Evolutionary conservation across 1,140 invertebrate genomes (phyloP), one percentile per base, ranked within the genome.

Genomic region (Heliconius congener): DNA sequence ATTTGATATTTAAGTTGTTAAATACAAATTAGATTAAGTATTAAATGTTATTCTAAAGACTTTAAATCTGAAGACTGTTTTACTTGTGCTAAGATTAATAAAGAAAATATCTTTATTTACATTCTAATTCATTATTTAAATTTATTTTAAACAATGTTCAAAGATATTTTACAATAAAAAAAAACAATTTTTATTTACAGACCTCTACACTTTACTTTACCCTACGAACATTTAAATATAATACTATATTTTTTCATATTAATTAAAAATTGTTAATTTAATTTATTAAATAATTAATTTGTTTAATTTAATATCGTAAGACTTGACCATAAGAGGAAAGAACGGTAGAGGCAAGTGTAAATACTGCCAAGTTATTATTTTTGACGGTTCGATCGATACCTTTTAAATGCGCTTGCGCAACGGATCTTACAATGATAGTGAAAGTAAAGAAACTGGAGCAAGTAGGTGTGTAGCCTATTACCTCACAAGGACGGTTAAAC

Each of bases 371-470:
- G 30, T 73, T 84, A 85, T 85, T 84, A 84, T 71, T 81, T 83
- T 85, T 85, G 82, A 82, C 83, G 46, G 52, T 74, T 30, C 78
- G 76, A 57, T 39, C 78, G 76, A 71, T 81, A 86, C 83, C 83
- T 79, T 73, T 66, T 81, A 83, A 80, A 86, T 81, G 79, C 81
- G 81, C 74, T 93, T 93, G 86, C 87, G 91, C 81, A 93, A 92
- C 81, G 79, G 80, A 74, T 86, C 85, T 84, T 79, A 90, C 89
- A 93, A 92, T 89, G 89, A 89, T 87, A 90, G 92, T 92, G 91
- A 93, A 93, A 93, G 92, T 93, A 81, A 81, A 73, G 85, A 86
- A 90, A 89, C 86, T 89, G 87, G 90, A 88, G 85, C 90, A 83
- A 87, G 85, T 88, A 85, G 87, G 87, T 88, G 82, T 87, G 87